phyloP scores from a whole-genome alignment of 2,113 vertebrate species.

The Triplophysa dalaica region DNA sequence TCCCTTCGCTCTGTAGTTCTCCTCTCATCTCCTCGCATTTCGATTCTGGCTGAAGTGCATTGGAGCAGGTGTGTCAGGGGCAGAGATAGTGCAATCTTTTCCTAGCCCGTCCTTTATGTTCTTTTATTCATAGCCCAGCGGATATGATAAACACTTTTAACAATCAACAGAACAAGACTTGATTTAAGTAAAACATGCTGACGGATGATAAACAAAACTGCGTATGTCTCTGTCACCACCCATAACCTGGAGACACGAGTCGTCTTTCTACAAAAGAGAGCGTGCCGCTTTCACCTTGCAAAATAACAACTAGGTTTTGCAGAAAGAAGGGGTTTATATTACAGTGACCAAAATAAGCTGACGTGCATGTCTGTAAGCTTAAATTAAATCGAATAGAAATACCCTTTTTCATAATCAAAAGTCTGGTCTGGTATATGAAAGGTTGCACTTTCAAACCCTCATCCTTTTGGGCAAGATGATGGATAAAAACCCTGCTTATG shows the following conservation, averaged over 20 bases:
- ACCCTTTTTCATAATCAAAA: no score
- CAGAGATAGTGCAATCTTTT: conserved; percentile 32
- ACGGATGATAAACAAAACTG: conserved; percentile 37
- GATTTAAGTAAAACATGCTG: conserved; percentile 32
- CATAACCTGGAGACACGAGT: conserved; percentile 20
- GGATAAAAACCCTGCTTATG: no score
- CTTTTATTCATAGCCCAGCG: background rate
- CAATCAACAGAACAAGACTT: conserved; percentile 22
- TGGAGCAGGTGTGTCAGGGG: conserved; percentile 61
- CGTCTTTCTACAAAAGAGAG: background rate
- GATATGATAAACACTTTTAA: conserved; percentile 42
- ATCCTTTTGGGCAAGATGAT: no score
- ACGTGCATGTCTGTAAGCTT: no score
- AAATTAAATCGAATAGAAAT: no score
- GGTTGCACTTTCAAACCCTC: no score
- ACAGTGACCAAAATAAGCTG: no score
- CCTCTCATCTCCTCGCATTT: conserved; percentile 40
- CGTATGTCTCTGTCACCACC: background rate
- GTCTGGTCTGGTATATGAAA: no score
- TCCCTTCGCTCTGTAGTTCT: conserved; percentile 33
- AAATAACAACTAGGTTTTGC: background rate
- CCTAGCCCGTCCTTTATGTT: background rate
- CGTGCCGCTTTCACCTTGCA: background rate
- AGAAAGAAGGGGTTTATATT: no score
- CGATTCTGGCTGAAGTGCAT: conserved; percentile 35